phyloP scores from a whole-genome alignment of 2,797 vertebrate species.

The Onychomys leucogaster region DNA sequence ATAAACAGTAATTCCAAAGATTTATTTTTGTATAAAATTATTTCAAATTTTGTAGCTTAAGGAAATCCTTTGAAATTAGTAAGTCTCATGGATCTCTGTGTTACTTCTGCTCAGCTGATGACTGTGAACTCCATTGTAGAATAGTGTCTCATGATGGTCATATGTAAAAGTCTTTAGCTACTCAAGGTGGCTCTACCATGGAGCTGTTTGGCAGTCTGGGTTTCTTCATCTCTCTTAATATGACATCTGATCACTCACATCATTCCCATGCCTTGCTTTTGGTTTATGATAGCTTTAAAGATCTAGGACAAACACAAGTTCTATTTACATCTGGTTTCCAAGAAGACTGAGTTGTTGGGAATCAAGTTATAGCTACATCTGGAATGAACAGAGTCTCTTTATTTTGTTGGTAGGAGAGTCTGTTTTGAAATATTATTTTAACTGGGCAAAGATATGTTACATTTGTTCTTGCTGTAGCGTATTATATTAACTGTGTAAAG shows the following conservation, averaged over 20 bases:
- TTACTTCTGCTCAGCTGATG: not conserved
- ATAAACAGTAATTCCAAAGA: not conserved
- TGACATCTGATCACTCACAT: fast-evolving
- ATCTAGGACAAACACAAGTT: fast-evolving
- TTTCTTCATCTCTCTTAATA: not conserved
- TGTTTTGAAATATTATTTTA: not conserved
- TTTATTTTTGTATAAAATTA: not conserved
- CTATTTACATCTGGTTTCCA: not conserved
- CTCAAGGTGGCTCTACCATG: not conserved
- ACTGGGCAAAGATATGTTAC: not conserved
- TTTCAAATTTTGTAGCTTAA: not conserved
- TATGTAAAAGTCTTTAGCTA: not conserved
- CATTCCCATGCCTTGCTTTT: not conserved
- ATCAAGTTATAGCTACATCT: not conserved
- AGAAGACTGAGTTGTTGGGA: not conserved
- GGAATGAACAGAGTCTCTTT: fast-evolving
- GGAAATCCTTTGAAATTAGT: not conserved
- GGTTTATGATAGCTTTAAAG: not conserved
- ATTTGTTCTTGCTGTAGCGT: not conserved
- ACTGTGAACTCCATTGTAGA: not conserved
- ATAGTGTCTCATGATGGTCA: fast-evolving
- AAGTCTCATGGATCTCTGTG: not conserved
- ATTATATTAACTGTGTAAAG: no score
- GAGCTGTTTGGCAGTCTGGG: not conserved
- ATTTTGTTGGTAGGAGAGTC: not conserved